A percentile compares a stretch with the other conserved stretches of the same genome.
These are phyloP conservation scores for Acrocera orbiculus DNA, from an alignment of 2,888 invertebrate genomes.

Conservation along the genomic window DNA sequence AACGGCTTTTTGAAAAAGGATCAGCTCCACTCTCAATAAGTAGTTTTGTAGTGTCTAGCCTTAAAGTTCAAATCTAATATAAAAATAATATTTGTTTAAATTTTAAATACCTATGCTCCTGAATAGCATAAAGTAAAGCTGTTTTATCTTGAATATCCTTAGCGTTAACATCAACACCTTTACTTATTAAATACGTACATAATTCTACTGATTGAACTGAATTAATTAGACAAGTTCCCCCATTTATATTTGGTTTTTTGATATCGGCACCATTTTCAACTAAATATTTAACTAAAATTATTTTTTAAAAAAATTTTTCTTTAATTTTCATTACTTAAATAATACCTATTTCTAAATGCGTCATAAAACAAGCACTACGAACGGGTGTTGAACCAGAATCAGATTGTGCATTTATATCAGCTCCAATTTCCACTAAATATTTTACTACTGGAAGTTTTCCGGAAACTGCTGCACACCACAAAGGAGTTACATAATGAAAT, in stretches of 20 bases:
- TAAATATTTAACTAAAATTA: constrained; percentile 43
- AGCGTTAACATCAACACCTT: constrained; percentile 72
- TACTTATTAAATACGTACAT: constrained; percentile 59
- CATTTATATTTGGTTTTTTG: constrained; percentile 69
- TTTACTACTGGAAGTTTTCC: constrained; percentile 62
- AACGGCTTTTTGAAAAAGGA: constrained; percentile 54
- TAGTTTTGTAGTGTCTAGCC: constrained; percentile 66
- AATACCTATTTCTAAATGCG: constrained; percentile 51
- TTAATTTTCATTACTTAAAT: background rate
- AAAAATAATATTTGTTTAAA: background rate
- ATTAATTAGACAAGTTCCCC: constrained; percentile 86
- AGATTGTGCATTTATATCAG: constrained; percentile 69
- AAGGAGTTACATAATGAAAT: constrained; percentile 63
- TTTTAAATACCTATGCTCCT: constrained; percentile 43
- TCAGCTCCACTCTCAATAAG: constrained; percentile 65
- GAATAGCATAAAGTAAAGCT: constrained; percentile 85
- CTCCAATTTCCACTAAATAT: constrained; percentile 59
- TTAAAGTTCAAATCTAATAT: constrained; percentile 12
- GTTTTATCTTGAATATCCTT: constrained; percentile 79
- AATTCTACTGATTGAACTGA: constrained; percentile 72
- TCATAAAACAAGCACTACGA: constrained; percentile 85
- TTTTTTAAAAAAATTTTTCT: background rate
- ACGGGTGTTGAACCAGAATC: constrained; percentile 82
- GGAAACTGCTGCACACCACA: constrained; percentile 85
- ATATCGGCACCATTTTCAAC: constrained; percentile 69